Conservation (phyloP, 2,797 vertebrate genomes). For the Rhinophrynus dorsalis region DNA sequence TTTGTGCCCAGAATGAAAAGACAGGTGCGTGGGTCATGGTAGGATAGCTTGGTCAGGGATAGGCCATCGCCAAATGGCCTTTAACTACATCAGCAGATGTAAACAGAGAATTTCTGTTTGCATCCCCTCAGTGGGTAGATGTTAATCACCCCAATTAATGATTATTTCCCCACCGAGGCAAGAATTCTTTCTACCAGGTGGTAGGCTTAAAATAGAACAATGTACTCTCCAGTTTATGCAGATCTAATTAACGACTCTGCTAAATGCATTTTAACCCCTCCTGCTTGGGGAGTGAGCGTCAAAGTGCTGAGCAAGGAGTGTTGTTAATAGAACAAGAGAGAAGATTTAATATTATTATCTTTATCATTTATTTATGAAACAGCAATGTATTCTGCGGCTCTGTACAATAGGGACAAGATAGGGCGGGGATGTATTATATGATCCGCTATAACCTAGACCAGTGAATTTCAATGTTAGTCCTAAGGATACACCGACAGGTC, state of each 20-base stretch:
- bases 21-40: neutral
- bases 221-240: neutral
- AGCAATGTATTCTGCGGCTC: too few relatives aligned
- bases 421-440: too few relatives aligned
- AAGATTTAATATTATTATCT: too few relatives aligned
- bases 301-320: neutral
- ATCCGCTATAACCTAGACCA: too few relatives aligned
- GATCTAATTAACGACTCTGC: neutral
- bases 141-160: constrained; percentile 1
- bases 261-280: neutral
- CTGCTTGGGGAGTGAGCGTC: neutral
- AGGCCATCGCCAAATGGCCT: neutral
- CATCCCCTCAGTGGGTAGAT: neutral
- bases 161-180: neutral
- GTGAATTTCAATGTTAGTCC: too few relatives aligned
- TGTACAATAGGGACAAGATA: too few relatives aligned
- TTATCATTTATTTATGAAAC: too few relatives aligned
- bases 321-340: too few relatives aligned
- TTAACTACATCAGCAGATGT: neutral
- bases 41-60: neutral
- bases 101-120: neutral
- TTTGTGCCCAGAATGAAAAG: too few relatives aligned
- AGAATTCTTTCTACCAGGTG: constrained; percentile 1
- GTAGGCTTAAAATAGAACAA: constrained; percentile 9
- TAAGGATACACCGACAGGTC: too few relatives aligned